Evolutionary conservation across 2,113 vertebrate species (phyloP).

Genomic region (Xenopus laevis): DNA sequence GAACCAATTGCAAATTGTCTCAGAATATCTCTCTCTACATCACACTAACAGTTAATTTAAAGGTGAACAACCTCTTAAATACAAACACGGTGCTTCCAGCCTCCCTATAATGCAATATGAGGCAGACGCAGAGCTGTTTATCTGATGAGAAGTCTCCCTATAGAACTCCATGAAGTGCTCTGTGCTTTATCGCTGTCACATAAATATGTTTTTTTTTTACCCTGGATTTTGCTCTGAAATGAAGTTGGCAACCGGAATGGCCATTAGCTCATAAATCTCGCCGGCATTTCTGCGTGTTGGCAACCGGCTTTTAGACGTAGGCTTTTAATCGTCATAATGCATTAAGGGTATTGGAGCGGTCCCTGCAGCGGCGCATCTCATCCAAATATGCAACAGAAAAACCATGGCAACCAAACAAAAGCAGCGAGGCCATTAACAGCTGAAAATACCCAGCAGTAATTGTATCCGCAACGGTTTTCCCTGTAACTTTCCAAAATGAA

Average conservation of each 20-base stretch:
- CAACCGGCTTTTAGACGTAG: neutral
- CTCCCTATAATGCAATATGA: no score
- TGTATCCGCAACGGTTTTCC: neutral
- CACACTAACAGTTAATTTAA: no score
- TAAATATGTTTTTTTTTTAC: neutral
- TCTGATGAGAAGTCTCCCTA: no score
- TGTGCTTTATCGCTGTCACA: neutral
- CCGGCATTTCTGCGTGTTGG: neutral
- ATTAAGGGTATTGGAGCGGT: neutral
- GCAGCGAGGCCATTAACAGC: constrained; percentile 17
- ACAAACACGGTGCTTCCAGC: no score
- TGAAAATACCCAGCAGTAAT: neutral
- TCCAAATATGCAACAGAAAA: constrained; percentile 3
- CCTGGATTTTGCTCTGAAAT: neutral
- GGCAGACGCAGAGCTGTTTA: no score
- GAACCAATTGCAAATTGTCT: no score
- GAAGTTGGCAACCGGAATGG: neutral
- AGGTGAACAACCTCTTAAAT: no score
- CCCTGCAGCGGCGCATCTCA: neutral
- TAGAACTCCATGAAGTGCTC: neutral
- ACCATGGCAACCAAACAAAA: constrained; percentile 23
- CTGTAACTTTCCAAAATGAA: no score
- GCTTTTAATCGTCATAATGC: constrained; percentile 20
- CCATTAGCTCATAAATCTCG: constrained; percentile 9
- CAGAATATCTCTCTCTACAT: no score